Conservation (phyloP, 2,888 invertebrate species). For the Tachina lurida region DNA sequence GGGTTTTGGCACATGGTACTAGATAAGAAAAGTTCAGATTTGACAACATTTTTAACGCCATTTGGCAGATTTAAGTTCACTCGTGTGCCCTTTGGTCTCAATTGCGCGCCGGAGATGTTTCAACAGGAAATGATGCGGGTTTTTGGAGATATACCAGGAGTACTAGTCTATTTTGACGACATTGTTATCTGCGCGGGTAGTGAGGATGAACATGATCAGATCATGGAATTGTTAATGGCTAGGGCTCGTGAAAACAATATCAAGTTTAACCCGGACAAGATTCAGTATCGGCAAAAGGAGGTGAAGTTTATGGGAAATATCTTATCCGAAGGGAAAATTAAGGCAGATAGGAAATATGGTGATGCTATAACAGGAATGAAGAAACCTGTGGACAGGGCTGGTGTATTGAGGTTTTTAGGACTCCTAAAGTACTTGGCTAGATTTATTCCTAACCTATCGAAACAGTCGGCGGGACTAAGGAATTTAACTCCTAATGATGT, state of each 20-base stretch:
- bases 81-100: constrained; percentile 7
- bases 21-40: neutral
- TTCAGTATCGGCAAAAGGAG: constrained; percentile 46
- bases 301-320: constrained; percentile 52
- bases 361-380: constrained; percentile 29
- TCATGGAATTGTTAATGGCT: too few relatives aligned
- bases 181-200: neutral
- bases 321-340: constrained; percentile 26
- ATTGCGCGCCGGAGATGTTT: constrained; percentile 24
- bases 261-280: constrained; percentile 17
- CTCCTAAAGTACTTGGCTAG: constrained; percentile 40
- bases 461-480: constrained; percentile 55
- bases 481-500: constrained; percentile 65
- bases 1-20: too few relatives aligned
- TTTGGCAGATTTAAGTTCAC: constrained; percentile 10
- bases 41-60: constrained; percentile 19
- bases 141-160: constrained; percentile 21
- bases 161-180: constrained; percentile 35
- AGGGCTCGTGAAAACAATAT: neutral
- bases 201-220: too few relatives aligned
- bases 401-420: constrained; percentile 38
- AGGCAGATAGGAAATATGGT: constrained; percentile 25
- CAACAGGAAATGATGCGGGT: constrained; percentile 22
- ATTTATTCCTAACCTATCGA: constrained; percentile 55
- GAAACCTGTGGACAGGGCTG: constrained; percentile 21